Base-by-base conservation (phyloP, 2,797 vertebrate genomes). In the Coluber constrictor region DNA sequence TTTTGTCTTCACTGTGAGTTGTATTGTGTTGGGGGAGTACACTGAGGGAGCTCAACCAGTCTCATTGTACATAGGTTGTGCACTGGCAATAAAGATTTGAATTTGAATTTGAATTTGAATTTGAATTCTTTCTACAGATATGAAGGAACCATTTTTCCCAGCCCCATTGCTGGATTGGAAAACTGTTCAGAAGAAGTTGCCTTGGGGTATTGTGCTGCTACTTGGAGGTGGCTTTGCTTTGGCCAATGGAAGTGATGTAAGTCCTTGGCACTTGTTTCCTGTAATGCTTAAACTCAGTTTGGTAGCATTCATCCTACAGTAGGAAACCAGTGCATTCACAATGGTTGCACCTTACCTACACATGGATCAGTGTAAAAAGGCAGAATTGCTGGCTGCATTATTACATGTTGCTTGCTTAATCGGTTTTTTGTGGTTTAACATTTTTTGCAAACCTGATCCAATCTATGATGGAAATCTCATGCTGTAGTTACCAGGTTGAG, bases 181-280 rank as follows among this genome's bases (percentile, higher is more conserved):
- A 94, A 97, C 98, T 89, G 98, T 97, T 93, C 99, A 99, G 91
- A 98, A 98, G 96, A 99, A 99, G 96, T 93, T 99, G 95, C 99
- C 99, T 10, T 99, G 99, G 99, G 98, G 97, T 79, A 98, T 99
- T 7, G 98, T 99, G 95, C 97, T 99, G 95, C 98, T 99, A 87
- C 98, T 99, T 18, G 99, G 99, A 87, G 99, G 99, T 32, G 99
- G 99, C 25, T 99, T 99, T 94, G 99, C 99, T 43, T 96, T 99
- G 94, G 99, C 99, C 87, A 99, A 98, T 96, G 99, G 99, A 93
- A 99, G 99, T 0, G 98, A 99, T 97, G 99, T 99, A 98, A 96
- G 94, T 94, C 66, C 92, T 70, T 29, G 3, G 51, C 37, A 25
- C 20, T 47, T 12, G 20, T 83, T 83, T 25, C 79, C 79, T 47